Percentiles rank a stretch among this genome's conserved stretches.
Evolutionary conservation across 1,140 invertebrate species (phyloP).

Genomic region (Himalopsyche phryganea): DNA sequence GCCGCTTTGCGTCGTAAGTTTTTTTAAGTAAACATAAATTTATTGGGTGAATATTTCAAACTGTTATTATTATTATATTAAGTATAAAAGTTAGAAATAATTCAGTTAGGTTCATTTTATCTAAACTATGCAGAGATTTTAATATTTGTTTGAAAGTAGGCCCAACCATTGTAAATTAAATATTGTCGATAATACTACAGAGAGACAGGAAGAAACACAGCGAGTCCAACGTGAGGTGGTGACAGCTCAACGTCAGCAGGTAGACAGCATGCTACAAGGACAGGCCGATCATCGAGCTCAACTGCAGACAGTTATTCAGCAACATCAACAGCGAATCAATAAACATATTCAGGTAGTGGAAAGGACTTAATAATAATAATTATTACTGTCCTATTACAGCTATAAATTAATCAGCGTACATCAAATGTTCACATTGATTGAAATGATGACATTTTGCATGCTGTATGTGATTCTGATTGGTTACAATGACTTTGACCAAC

Average conservation of each 20-base stretch:
- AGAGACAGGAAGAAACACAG: constrained; percentile 46
- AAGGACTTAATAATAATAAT: neutral
- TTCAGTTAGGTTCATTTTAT: too few relatives aligned
- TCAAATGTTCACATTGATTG: neutral
- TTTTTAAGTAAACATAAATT: too few relatives aligned
- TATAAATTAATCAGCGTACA: too few relatives aligned
- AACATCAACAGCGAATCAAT: constrained; percentile 49
- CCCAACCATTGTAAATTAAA: too few relatives aligned
- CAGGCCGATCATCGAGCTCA: constrained; percentile 44
- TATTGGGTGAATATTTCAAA: too few relatives aligned
- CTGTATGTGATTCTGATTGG: too few relatives aligned
- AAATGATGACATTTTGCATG: neutral
- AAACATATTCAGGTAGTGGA: constrained; percentile 46
- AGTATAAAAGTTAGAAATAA: too few relatives aligned
- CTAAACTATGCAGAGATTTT: too few relatives aligned
- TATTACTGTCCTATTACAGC: neutral
- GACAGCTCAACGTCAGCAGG: constrained; percentile 41
- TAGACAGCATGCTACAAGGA: constrained; percentile 43
- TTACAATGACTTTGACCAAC: too few relatives aligned
- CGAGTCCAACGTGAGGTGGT: constrained; percentile 45
- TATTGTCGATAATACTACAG: too few relatives aligned
- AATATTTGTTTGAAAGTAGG: too few relatives aligned
- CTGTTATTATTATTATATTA: too few relatives aligned
- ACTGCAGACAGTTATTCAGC: constrained; percentile 47
- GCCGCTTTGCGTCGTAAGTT: constrained; percentile 46